Evolutionary conservation across 1,140 invertebrate species (phyloP).

Genomic region (Brachystomella parvula): DNA sequence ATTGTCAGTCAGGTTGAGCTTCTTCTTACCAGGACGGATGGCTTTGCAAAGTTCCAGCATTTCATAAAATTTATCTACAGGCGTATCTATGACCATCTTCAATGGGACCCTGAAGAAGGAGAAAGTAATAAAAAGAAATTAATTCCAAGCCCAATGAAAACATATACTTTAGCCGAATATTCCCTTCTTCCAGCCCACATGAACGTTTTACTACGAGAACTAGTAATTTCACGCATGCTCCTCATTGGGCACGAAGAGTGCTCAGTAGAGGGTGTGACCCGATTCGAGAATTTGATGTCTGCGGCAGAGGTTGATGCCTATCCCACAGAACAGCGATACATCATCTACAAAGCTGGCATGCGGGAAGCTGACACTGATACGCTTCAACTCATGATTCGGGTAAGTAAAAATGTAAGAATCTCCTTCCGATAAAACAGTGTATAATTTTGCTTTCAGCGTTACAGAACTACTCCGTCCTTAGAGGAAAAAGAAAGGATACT

Average conservation of each 20-base stretch:
- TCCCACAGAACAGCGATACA: not conserved
- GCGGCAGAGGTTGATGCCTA: not conserved
- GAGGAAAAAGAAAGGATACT: conserved; percentile 89
- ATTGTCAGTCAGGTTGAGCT: not conserved
- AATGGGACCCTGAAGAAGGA: conserved; percentile 19
- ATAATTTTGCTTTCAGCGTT: conserved; percentile 52
- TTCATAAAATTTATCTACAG: conserved; percentile 13
- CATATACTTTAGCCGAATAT: too few species aligned
- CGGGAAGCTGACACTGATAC: not conserved
- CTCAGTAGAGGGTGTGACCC: not conserved
- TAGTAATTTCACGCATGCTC: not conserved
- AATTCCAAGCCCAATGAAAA: not conserved
- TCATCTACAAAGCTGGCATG: not conserved
- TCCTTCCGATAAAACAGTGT: not conserved
- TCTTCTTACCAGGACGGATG: not conserved
- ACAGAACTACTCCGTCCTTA: conserved; percentile 73
- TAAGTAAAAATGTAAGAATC: not conserved
- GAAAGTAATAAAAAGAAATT: not conserved
- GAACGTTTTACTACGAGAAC: not conserved
- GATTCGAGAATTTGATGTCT: not conserved
- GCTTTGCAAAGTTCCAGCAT: not conserved
- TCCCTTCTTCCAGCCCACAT: not conserved
- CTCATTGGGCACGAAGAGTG: not conserved
- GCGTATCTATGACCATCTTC: conserved; percentile 7
- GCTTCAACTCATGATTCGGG: not conserved